Conservation (phyloP, 2,888 invertebrate genomes). For the Noctua comes region DNA sequence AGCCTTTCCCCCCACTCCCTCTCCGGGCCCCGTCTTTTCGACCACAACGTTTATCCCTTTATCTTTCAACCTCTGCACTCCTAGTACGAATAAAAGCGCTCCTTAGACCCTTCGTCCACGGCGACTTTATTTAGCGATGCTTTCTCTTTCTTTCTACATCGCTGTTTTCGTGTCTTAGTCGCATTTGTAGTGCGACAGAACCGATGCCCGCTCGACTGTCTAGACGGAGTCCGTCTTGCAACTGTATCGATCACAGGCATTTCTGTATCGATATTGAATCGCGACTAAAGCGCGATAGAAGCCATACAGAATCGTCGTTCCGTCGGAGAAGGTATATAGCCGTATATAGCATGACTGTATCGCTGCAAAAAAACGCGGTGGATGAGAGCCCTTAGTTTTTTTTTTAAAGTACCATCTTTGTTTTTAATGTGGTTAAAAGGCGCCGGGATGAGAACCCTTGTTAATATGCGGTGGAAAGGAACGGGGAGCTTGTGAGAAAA, state of each 20-base stretch:
- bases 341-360: background rate
- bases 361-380: background rate
- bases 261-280: background rate
- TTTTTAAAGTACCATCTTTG: slow-evolving; percentile 28
- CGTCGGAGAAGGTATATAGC: background rate
- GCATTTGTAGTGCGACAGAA: background rate
- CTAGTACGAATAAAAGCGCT: slow-evolving; percentile 30
- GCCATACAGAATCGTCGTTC: background rate
- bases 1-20: background rate
- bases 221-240: background rate
- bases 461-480: slow-evolving; percentile 39
- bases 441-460: slow-evolving; percentile 11
- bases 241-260: background rate
- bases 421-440: slow-evolving; percentile 39
- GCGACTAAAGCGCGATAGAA: too few species aligned
- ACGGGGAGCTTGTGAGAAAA: slow-evolving; percentile 29
- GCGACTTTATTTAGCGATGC: background rate
- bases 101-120: background rate
- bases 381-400: background rate
- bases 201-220: background rate
- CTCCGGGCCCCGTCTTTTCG: background rate
- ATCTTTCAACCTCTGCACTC: slow-evolving; percentile 43
- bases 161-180: background rate
- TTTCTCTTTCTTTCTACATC: background rate
- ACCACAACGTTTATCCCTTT: slow-evolving; percentile 51